phyloP scores from a whole-genome alignment of 2,888 invertebrate species.

The Alloplasta piceator region DNA sequence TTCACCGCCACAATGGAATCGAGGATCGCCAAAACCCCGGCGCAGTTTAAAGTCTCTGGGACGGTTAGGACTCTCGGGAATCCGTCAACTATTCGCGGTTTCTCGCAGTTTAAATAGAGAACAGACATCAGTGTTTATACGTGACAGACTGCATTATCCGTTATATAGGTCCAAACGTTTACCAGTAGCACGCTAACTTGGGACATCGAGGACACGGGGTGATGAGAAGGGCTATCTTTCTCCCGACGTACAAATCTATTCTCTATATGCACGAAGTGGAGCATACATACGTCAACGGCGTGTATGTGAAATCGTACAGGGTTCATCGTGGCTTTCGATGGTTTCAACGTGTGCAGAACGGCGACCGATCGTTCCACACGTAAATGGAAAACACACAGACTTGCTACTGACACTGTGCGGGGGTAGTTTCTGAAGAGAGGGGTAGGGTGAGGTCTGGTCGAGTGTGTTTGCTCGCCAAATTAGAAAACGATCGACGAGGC shows the following conservation, averaged over 20 bases:
- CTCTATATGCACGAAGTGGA: background rate
- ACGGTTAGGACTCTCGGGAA: conserved; percentile 32
- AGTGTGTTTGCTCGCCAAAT: conserved; percentile 81
- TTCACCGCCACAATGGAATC: too few relatives aligned
- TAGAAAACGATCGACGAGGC: conserved; percentile 82
- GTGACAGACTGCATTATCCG: conserved; percentile 47
- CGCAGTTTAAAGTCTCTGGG: background rate
- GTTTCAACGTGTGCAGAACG: too few relatives aligned
- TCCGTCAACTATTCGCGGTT: conserved; percentile 19
- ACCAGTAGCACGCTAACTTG: conserved; percentile 37
- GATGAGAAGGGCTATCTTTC: conserved; percentile 9
- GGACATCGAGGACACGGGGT: conserved; percentile 26
- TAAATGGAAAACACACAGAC: conserved; percentile 55
- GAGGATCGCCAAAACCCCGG: background rate
- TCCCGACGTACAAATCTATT: conserved; percentile 40
- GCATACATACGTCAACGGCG: too few relatives aligned
- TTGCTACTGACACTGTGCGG: conserved; percentile 41
- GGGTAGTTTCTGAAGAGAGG: conserved; percentile 9
- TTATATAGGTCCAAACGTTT: conserved; percentile 45
- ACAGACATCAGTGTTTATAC: conserved; percentile 40
- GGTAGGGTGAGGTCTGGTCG: conserved; percentile 62
- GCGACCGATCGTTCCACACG: conserved; percentile 15
- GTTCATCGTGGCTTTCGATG: background rate
- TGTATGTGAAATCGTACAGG: too few relatives aligned
- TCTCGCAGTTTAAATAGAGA: conserved; percentile 47